Percentiles rank a stretch among this genome's conserved stretches.
Conservation (phyloP, 2,888 invertebrate genomes). For the Spodoptera picta region DNA sequence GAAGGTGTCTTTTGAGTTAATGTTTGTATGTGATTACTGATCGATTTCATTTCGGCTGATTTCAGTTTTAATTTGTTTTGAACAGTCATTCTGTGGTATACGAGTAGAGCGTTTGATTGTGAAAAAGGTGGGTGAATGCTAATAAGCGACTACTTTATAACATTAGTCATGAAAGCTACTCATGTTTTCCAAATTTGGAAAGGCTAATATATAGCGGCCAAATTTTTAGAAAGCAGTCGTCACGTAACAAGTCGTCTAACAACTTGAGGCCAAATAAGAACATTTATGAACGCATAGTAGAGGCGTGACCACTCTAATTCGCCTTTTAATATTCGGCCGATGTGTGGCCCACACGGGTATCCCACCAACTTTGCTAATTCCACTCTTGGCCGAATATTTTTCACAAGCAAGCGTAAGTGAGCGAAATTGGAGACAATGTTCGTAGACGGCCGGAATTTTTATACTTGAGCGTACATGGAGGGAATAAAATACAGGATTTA, state of each 20-base stretch:
- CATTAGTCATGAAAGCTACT: neutral
- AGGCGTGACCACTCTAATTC: constrained; percentile 78
- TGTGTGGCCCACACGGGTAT: constrained; percentile 73
- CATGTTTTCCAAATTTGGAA: constrained; percentile 25
- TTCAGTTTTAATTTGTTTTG: constrained; percentile 56
- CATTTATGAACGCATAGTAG: constrained; percentile 77
- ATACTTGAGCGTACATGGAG: constrained; percentile 66
- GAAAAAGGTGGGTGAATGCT: neutral
- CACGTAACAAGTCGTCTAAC: constrained; percentile 70
- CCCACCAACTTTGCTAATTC: constrained; percentile 72
- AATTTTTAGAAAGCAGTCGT: constrained; percentile 51
- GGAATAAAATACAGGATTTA: constrained; percentile 73
- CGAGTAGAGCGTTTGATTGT: neutral
- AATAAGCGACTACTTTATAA: neutral
- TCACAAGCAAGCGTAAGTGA: constrained; percentile 68
- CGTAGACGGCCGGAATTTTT: constrained; percentile 74
- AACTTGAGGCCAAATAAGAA: constrained; percentile 74
- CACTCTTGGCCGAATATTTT: constrained; percentile 76
- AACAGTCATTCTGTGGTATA: constrained; percentile 5
- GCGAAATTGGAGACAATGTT: constrained; percentile 76
- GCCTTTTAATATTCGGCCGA: constrained; percentile 83
- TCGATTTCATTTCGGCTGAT: constrained; percentile 64
- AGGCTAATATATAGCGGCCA: constrained; percentile 13
- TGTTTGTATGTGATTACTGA: constrained; percentile 74
- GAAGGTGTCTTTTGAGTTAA: constrained; percentile 80